Evolutionary conservation across 2,797 vertebrate species (phyloP).

Genomic region (Peromyscus aztecus): DNA sequence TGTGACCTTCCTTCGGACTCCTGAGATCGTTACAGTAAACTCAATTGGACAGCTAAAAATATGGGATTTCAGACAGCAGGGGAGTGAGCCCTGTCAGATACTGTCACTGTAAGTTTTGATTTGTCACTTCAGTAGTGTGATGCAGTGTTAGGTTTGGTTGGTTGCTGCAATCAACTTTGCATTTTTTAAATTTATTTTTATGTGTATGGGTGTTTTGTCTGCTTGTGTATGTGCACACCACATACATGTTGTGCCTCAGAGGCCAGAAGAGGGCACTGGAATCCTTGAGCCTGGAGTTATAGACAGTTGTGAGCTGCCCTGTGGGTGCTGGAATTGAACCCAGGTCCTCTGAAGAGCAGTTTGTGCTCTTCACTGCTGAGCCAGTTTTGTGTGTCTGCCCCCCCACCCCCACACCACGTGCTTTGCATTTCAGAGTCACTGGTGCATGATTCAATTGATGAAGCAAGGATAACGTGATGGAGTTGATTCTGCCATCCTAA

Average conservation of each 20-base stretch:
- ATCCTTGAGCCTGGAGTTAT: neutral
- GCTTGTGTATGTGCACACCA: no score
- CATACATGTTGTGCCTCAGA: neutral
- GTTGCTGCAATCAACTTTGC: conserved; percentile 38
- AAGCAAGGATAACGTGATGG: neutral
- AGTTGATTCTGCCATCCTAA: neutral
- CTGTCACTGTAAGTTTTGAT: conserved; percentile 90
- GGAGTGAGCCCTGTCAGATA: conserved; percentile 95
- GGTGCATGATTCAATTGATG: conserved; percentile 32
- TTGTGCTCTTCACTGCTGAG: neutral
- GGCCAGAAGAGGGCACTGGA: neutral
- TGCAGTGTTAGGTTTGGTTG: neutral
- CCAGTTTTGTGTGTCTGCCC: no score
- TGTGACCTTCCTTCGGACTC: conserved; percentile 95
- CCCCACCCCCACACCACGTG: no score
- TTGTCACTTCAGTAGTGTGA: conserved; percentile 29
- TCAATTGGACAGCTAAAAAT: conserved; percentile 98
- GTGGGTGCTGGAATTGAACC: neutral
- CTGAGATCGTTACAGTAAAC: conserved; percentile 97
- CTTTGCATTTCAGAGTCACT: conserved; percentile 22
- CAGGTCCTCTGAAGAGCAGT: neutral
- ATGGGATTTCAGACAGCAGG: conserved; percentile 97
- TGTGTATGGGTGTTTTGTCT: neutral
- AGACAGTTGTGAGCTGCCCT: neutral
- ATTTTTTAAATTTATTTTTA: neutral